Percentiles rank a stretch among this genome's conserved stretches.
Evolutionary conservation across 2,797 vertebrate species (phyloP).

Genomic region (Morus bassanus): DNA sequence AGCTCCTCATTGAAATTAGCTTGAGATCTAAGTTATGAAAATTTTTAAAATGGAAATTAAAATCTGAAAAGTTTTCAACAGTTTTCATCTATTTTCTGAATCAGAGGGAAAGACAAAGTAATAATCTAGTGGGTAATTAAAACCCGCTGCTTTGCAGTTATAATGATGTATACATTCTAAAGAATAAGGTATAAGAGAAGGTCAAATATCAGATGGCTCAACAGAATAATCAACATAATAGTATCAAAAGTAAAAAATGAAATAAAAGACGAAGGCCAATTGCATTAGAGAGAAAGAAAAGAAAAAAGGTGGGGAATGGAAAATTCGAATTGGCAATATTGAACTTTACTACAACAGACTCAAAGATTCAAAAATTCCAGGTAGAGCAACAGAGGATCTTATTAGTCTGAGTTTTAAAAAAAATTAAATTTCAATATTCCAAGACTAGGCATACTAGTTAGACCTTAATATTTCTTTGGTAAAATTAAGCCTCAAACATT

Average conservation of each 20-base stretch:
- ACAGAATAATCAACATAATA: neutral
- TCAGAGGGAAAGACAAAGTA: neutral
- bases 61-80: neutral
- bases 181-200: neutral
- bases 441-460: neutral
- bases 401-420: neutral
- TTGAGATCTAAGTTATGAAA: neutral
- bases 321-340: neutral
- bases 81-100: neutral
- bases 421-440: neutral
- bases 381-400: neutral
- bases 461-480: neutral
- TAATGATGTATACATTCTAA: neutral
- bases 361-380: neutral
- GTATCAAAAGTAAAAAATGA: neutral
- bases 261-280: neutral
- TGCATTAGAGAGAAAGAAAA: neutral
- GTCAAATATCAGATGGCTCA: neutral
- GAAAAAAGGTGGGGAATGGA: neutral
- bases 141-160: neutral
- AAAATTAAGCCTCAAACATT: neutral
- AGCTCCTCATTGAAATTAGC: neutral
- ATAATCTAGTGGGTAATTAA: neutral
- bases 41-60: neutral
- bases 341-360: neutral